Conservation (phyloP, 2,888 invertebrate species). For the Cephus runcator region DNA sequence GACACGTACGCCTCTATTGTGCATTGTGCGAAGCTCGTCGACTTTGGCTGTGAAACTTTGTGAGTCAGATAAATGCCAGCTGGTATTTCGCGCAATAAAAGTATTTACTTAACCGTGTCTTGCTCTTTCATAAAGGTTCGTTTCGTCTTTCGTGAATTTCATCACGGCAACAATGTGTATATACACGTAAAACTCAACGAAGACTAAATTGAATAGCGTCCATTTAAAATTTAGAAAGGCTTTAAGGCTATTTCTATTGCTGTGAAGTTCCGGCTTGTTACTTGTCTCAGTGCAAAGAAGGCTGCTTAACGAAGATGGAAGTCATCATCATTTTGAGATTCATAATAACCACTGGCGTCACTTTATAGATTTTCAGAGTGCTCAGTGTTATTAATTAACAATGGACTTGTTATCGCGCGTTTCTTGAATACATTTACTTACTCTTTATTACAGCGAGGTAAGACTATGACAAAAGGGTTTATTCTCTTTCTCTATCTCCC, state of each 20-base stretch:
- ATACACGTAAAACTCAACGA: neutral
- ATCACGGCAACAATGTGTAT: neutral
- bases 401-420: constrained; percentile 14
- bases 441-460: constrained; percentile 18
- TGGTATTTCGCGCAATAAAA: neutral
- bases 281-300: neutral
- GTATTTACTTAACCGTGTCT: neutral
- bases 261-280: neutral
- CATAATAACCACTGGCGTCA: neutral
- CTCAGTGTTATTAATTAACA: neutral
- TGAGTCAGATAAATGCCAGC: neutral
- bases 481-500: neutral
- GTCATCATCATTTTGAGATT: neutral
- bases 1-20: constrained; percentile 1
- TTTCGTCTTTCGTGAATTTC: neutral
- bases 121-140: neutral
- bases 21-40: neutral
- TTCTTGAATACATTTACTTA: constrained; percentile 4
- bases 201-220: neutral
- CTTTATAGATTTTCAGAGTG: neutral
- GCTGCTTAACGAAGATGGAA: neutral
- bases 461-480: neutral
- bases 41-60: neutral
- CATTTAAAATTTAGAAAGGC: neutral
- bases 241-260: neutral